Percentiles rank a stretch among this genome's conserved stretches.
Conservation (phyloP, 2,888 invertebrate species). For the Lasioglossum pauxillum region DNA sequence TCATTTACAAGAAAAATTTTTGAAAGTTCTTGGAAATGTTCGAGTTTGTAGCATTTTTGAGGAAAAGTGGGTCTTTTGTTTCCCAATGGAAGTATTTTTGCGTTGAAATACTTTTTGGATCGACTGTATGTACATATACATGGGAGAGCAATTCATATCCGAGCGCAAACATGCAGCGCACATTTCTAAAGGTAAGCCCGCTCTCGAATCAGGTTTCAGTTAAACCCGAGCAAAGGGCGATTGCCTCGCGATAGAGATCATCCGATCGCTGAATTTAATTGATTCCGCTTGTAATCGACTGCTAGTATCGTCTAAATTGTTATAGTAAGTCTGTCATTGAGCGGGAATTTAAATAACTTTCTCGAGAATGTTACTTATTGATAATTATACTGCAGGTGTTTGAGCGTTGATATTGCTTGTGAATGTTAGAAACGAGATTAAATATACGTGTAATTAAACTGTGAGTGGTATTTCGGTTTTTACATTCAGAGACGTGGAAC, state of each 20-base stretch:
- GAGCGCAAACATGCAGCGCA: slow-evolving; percentile 76
- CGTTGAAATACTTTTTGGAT: neutral
- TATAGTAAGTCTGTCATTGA: neutral
- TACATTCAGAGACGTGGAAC: neutral
- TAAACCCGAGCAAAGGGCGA: slow-evolving; percentile 47
- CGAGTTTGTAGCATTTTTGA: too few relatives aligned
- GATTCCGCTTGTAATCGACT: neutral
- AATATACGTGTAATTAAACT: neutral
- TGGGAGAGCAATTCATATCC: slow-evolving; percentile 78
- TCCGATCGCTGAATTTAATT: slow-evolving; percentile 2
- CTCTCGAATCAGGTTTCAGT: slow-evolving; percentile 47
- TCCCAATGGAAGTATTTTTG: too few relatives aligned
- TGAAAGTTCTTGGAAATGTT: too few relatives aligned
- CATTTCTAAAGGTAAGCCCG: slow-evolving; percentile 75
- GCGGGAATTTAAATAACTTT: neutral
- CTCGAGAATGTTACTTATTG: neutral
- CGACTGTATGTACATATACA: neutral
- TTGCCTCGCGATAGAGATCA: slow-evolving; percentile 23
- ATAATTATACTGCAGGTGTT: neutral
- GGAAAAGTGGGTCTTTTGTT: too few relatives aligned
- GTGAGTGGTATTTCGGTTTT: neutral
- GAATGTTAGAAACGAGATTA: neutral
- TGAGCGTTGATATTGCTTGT: neutral
- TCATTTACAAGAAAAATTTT: too few relatives aligned
- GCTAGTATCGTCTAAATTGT: too few relatives aligned